phyloP scores from a whole-genome alignment of 2,888 invertebrate genomes.

The Drosophila aldrichi region DNA sequence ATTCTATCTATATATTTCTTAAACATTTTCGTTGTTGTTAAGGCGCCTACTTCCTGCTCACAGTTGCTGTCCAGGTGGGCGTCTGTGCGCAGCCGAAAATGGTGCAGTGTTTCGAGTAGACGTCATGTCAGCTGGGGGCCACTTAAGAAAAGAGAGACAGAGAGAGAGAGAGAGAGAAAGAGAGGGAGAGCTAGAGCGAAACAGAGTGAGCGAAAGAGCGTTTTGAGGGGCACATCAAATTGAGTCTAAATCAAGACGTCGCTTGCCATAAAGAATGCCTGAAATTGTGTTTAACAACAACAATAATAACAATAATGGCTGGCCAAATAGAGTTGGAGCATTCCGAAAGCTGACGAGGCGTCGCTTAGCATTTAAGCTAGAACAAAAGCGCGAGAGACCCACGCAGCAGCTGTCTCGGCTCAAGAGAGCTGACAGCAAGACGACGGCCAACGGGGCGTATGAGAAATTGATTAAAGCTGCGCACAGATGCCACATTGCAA shows the following conservation, averaged over 20 bases:
- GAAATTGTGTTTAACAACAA: constrained; percentile 36
- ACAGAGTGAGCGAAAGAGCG: background rate
- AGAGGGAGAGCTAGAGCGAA: no score
- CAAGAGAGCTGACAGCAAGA: constrained; percentile 66
- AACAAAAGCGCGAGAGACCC: constrained; percentile 66
- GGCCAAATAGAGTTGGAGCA: constrained; percentile 71
- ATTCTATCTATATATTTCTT: constrained; percentile 1
- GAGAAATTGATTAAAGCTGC: constrained; percentile 53
- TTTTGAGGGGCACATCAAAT: constrained; percentile 44
- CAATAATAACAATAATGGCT: constrained; percentile 33
- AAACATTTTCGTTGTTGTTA: background rate
- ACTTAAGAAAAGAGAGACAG: constrained; percentile 22
- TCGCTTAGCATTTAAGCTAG: constrained; percentile 61
- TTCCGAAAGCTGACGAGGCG: constrained; percentile 63
- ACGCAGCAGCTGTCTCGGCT: constrained; percentile 61
- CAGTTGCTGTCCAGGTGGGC: constrained; percentile 50
- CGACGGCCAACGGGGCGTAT: constrained; percentile 55
- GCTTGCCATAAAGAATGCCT: constrained; percentile 59
- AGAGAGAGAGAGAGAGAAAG: background rate
- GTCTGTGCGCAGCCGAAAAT: constrained; percentile 55
- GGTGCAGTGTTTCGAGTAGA: constrained; percentile 50
- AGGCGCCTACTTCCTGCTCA: constrained; percentile 57
- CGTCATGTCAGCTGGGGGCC: constrained; percentile 49
- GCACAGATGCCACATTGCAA: constrained; percentile 47
- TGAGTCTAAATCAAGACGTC: constrained; percentile 47